Conservation (phyloP, 2,113 vertebrate species). For the Turnix velox region DNA sequence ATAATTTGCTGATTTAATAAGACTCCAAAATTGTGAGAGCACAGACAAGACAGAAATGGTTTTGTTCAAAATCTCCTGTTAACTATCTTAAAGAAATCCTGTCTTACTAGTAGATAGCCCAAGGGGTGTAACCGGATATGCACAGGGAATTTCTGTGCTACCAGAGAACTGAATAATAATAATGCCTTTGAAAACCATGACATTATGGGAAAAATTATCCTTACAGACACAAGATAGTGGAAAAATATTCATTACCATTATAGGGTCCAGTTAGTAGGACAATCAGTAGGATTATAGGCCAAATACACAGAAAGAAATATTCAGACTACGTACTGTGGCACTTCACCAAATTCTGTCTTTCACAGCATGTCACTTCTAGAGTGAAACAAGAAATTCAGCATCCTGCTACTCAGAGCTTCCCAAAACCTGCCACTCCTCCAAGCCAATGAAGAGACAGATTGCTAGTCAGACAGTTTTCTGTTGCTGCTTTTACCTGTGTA, state of each 20-base stretch:
- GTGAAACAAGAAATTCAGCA: neutral
- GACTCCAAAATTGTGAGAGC: neutral
- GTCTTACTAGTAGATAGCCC: neutral
- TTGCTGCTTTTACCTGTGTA: neutral
- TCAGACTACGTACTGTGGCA: neutral
- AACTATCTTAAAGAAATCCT: neutral
- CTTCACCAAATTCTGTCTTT: neutral
- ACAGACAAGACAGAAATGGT: neutral
- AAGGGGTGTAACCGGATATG: neutral
- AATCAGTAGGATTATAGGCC: neutral
- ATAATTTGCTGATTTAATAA: neutral
- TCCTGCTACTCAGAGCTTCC: neutral
- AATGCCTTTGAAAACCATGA: neutral
- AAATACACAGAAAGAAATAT: neutral
- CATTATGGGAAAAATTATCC: neutral
- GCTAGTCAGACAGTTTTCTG: neutral
- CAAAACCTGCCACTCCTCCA: neutral
- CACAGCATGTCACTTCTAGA: fast-evolving
- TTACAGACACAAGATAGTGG: neutral
- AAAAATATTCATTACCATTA: neutral
- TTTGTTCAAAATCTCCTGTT: neutral
- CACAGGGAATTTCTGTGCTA: neutral
- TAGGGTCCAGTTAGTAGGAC: neutral
- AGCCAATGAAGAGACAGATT: neutral
- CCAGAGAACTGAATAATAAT: neutral